A percentile compares a stretch with the other conserved stretches of the same genome.
Evolutionary conservation across 2,113 vertebrate species (phyloP).

Genomic region (Pyxicephalus adspersus): DNA sequence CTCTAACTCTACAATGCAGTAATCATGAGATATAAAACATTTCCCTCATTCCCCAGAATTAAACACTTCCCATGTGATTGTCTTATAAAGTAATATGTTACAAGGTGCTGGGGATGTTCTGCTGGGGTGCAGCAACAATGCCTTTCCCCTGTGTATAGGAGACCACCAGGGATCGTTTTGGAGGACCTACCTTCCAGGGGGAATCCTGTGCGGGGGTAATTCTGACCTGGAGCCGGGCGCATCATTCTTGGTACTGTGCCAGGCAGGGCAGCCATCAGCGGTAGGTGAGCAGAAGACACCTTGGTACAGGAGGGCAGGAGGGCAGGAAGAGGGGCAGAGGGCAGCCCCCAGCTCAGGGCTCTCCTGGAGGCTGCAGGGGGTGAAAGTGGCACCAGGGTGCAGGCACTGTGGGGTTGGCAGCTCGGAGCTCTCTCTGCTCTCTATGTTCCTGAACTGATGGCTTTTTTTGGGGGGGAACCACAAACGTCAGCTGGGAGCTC

Average conservation of each 20-base stretch:
- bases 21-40: too few relatives aligned
- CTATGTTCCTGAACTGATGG: background rate
- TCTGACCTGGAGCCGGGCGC: constrained; percentile 94
- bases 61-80: too few relatives aligned
- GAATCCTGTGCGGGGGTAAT: constrained; percentile 93
- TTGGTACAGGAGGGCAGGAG: background rate
- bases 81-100: too few relatives aligned
- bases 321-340: constrained; percentile 15
- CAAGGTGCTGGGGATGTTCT: too few relatives aligned
- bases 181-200: constrained; percentile 90
- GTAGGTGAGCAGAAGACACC: background rate
- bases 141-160: too few relatives aligned
- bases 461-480: constrained; percentile 10
- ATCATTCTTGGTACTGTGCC: constrained; percentile 94
- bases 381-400: background rate
- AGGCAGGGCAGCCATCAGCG: constrained; percentile 77
- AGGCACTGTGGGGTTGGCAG: background rate
- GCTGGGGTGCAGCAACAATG: too few relatives aligned
- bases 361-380: too few relatives aligned
- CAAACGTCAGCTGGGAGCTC: constrained; percentile 70
- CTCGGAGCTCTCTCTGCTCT: background rate
- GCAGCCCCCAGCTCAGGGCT: background rate
- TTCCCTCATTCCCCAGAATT: too few relatives aligned
- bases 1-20: too few relatives aligned
- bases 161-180: too few relatives aligned